These are phyloP conservation scores for Drosophila sordidula DNA, from an alignment of 2,888 invertebrate genomes.

Conservation along the genomic window DNA sequence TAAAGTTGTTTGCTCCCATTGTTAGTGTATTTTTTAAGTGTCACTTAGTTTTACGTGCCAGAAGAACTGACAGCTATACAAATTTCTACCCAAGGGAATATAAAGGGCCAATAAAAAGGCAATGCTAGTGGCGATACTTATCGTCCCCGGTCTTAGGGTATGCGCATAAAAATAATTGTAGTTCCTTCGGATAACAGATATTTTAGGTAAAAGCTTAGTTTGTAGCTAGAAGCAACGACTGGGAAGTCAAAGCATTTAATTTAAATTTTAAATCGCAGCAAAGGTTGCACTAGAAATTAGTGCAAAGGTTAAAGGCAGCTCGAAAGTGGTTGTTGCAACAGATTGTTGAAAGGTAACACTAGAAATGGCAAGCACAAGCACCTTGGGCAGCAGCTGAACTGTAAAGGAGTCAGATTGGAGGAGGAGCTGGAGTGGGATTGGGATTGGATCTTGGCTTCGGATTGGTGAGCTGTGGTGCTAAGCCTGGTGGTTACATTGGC, in stretches of 20 bases:
- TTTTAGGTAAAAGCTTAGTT: no score
- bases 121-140: neutral
- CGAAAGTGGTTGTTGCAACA: slow-evolving; percentile 33
- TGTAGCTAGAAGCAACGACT: neutral
- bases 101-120: neutral
- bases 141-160: no score
- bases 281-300: slow-evolving; percentile 25
- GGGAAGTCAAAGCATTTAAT: slow-evolving; percentile 4
- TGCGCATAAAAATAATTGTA: no score
- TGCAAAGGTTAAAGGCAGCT: slow-evolving; percentile 17
- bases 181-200: no score
- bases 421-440: neutral
- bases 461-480: neutral
- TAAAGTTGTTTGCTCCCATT: no score
- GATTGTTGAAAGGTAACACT: slow-evolving; percentile 31
- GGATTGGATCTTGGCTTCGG: slow-evolving; percentile 2
- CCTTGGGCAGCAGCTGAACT: slow-evolving; percentile 28
- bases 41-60: neutral
- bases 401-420: neutral
- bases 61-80: neutral
- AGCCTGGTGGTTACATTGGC: slow-evolving; percentile 46
- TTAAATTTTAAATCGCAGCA: slow-evolving; percentile 16
- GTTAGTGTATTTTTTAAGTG: neutral
- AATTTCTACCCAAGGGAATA: neutral
- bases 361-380: slow-evolving; percentile 28